A percentile compares a stretch with the other conserved stretches of the same genome.
These are phyloP conservation scores for Ochropleura leucogaster DNA, from an alignment of 2,888 invertebrate species.

Conservation along the genomic window DNA sequence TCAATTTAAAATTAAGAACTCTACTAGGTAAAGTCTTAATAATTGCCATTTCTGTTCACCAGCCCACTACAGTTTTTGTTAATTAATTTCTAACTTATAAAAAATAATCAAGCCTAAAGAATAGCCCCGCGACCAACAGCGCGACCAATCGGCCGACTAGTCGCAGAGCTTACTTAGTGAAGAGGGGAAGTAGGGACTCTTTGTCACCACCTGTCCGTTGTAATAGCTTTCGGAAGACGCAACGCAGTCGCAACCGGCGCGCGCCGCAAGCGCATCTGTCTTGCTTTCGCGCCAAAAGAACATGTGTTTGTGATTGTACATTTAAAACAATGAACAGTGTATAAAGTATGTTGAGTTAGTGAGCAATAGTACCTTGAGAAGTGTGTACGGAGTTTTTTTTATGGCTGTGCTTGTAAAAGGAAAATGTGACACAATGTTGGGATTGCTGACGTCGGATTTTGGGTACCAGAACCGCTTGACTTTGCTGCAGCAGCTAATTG, in stretches of 20 bases:
- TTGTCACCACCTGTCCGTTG: conserved; percentile 88
- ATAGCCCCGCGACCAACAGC: conserved; percentile 58
- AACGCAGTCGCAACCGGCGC: conserved; percentile 77
- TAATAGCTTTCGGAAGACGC: conserved; percentile 88
- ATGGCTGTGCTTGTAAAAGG: conserved; percentile 35
- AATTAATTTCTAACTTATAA: conserved; percentile 25
- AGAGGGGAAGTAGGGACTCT: conserved; percentile 86
- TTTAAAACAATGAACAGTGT: conserved; percentile 55
- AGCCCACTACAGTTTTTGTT: conserved; percentile 16
- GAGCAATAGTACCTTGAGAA: conserved; percentile 22
- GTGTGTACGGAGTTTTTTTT: conserved; percentile 34
- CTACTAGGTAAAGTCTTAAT: not conserved
- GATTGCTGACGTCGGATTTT: conserved; percentile 84
- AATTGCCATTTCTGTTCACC: conserved; percentile 14
- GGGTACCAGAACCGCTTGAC: conserved; percentile 84
- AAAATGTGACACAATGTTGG: conserved; percentile 81
- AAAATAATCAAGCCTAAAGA: conserved; percentile 40
- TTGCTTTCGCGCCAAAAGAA: conserved; percentile 82
- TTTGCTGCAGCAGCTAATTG: conserved; percentile 85
- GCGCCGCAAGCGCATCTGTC: conserved; percentile 86
- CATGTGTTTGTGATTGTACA: conserved; percentile 69
- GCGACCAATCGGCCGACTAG: conserved; percentile 70
- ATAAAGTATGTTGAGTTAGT: conserved; percentile 32
- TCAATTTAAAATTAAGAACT: conserved; percentile 11
- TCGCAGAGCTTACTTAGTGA: conserved; percentile 67